A percentile compares a stretch with the other conserved stretches of the same genome.
These are phyloP conservation scores for Caenorhabditis japonica DNA, from an alignment of 2,888 invertebrate species.

Conservation along the genomic window DNA sequence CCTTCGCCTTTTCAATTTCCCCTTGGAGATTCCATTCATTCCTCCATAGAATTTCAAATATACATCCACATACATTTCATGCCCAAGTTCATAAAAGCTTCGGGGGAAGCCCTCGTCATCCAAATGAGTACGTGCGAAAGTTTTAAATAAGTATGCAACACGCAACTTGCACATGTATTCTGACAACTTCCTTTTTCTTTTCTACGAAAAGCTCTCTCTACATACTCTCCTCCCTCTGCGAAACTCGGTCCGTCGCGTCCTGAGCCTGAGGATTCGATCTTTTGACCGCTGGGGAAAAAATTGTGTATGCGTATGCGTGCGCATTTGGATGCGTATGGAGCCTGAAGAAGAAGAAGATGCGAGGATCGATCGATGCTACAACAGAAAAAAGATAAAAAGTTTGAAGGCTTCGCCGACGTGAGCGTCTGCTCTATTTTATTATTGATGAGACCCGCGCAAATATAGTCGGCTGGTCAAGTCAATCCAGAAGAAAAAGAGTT, in stretches of 20 bases:
- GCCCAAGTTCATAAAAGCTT: conserved; percentile 19
- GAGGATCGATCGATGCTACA: not conserved
- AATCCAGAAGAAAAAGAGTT: conserved; percentile 26
- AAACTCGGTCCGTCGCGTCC: conserved; percentile 14
- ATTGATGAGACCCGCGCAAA: conserved; percentile 32
- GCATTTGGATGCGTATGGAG: conserved; percentile 8
- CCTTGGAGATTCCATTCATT: too few species aligned
- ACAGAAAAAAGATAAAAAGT: conserved; percentile 7
- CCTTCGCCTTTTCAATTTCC: not conserved
- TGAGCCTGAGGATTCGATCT: conserved; percentile 33
- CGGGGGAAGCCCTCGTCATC: conserved; percentile 45
- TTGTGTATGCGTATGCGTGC: conserved; percentile 14
- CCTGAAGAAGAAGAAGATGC: conserved; percentile 26
- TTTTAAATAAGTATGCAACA: conserved; percentile 21
- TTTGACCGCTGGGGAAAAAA: conserved; percentile 38
- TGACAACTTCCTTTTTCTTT: conserved; percentile 36
- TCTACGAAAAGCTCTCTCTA: conserved; percentile 30
- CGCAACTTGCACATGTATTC: conserved; percentile 40
- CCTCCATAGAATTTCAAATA: too few species aligned
- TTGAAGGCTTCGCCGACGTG: conserved; percentile 18
- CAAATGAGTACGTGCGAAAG: conserved; percentile 32
- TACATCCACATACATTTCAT: too few species aligned
- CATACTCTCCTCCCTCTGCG: too few species aligned
- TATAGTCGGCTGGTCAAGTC: conserved; percentile 26
- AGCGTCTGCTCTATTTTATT: conserved; percentile 21